Percentiles rank a stretch among this genome's conserved stretches.
Conservation (phyloP, 1,140 invertebrate genomes). For the Tetraneura akinire region DNA sequence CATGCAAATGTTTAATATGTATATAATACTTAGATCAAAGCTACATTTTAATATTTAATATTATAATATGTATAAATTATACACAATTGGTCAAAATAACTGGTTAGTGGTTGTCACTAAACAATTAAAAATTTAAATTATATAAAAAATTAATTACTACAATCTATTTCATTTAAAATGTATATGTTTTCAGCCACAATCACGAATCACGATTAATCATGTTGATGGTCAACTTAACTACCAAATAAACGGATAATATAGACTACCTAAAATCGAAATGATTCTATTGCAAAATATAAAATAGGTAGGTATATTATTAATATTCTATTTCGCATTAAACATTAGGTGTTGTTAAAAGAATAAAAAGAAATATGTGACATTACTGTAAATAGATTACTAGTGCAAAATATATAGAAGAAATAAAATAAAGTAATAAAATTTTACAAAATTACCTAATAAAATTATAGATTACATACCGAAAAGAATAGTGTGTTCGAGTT, state of each 20-base stretch:
- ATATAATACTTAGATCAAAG: background rate
- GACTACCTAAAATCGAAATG: background rate
- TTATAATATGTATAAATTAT: background rate
- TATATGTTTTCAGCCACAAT: background rate
- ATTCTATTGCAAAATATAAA: no score
- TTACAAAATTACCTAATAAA: conserved; percentile 40
- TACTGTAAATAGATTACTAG: conserved; percentile 8
- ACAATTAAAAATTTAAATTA: background rate
- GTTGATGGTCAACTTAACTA: background rate
- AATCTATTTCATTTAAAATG: background rate
- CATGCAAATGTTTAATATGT: background rate
- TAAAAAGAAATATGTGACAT: conserved; percentile 21
- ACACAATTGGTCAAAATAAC: background rate
- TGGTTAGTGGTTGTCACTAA: background rate
- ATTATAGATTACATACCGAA: conserved; percentile 29
- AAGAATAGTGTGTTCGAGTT: conserved; percentile 40
- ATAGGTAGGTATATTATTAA: background rate
- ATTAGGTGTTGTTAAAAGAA: background rate
- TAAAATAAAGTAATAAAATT: conserved; percentile 20
- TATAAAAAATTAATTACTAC: background rate
- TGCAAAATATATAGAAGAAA: conserved; percentile 34
- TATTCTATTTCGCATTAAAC: background rate
- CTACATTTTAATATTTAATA: background rate
- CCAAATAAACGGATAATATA: background rate
- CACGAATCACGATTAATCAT: background rate